phyloP scores from a whole-genome alignment of 2,113 vertebrate genomes.

The Okapia johnstoni region DNA sequence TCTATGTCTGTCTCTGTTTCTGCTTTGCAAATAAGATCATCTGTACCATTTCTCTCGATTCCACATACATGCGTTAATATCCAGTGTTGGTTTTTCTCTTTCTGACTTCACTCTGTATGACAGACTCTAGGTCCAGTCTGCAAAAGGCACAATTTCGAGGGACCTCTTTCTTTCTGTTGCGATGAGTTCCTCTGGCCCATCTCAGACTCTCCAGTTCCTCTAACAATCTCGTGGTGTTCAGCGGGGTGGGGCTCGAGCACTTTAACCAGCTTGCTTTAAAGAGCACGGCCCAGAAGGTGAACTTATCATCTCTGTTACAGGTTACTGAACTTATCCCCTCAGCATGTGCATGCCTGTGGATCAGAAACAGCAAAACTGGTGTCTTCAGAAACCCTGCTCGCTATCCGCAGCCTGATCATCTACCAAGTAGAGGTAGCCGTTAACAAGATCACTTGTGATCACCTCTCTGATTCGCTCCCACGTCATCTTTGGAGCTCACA shows the following conservation, averaged over 20 bases:
- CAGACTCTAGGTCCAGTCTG: not conserved
- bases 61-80: not conserved
- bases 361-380: not conserved
- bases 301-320: too few relatives aligned
- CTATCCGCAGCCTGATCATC: not conserved
- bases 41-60: not conserved
- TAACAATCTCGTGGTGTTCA: not conserved
- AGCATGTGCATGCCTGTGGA: not conserved
- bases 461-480: not conserved
- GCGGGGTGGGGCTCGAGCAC: rapidly evolving
- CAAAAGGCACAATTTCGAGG: not conserved
- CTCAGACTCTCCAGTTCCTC: not conserved
- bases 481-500: not conserved
- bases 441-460: too few relatives aligned
- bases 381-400: not conserved
- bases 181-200: not conserved
- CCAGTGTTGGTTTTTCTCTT: not conserved
- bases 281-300: not conserved
- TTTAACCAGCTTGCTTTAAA: not conserved
- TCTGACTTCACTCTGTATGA: not conserved
- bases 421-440: not conserved
- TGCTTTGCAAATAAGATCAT: not conserved
- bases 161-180: not conserved
- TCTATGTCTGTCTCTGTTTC: not conserved
- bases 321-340: not conserved